Conservation (phyloP, 2,888 invertebrate species). For the Anticlea derivata region DNA sequence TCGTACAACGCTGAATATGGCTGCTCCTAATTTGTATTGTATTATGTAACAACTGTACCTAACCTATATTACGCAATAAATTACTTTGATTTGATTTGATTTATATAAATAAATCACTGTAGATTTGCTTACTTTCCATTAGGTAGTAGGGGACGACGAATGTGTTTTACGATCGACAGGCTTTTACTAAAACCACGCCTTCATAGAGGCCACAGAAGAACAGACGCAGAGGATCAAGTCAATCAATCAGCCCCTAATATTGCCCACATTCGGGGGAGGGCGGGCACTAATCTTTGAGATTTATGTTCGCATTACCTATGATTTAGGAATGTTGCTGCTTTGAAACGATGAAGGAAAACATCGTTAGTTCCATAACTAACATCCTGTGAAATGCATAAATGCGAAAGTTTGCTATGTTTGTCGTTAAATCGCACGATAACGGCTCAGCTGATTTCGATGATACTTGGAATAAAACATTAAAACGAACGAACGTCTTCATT, state of each 20-base stretch:
- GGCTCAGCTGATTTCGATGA: no score
- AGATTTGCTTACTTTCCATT: slow-evolving; percentile 6
- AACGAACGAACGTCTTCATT: no score
- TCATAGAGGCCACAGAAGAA: slow-evolving; percentile 1
- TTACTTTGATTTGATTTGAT: not conserved
- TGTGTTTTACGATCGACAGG: slow-evolving; percentile 8
- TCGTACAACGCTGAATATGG: no score
- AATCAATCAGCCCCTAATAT: not conserved
- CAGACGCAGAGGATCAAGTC: not conserved
- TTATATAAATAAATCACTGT: not conserved
- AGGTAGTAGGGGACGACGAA: not conserved
- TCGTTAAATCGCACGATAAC: no score
- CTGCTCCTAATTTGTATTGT: no score
- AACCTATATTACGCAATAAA: no score
- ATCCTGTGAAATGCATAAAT: no score
- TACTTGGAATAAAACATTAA: no score
- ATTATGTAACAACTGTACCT: no score
- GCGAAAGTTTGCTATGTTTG: no score
- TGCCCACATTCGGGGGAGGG: not conserved
- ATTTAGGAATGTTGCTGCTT: not conserved
- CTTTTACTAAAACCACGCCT: slow-evolving; percentile 6
- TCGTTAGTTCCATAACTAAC: no score
- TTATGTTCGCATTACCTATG: not conserved
- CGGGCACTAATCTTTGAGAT: slow-evolving; percentile 1
- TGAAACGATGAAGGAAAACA: not conserved